phyloP scores from a whole-genome alignment of 1,140 invertebrate genomes.

The Druon quercuslanigerum region DNA sequence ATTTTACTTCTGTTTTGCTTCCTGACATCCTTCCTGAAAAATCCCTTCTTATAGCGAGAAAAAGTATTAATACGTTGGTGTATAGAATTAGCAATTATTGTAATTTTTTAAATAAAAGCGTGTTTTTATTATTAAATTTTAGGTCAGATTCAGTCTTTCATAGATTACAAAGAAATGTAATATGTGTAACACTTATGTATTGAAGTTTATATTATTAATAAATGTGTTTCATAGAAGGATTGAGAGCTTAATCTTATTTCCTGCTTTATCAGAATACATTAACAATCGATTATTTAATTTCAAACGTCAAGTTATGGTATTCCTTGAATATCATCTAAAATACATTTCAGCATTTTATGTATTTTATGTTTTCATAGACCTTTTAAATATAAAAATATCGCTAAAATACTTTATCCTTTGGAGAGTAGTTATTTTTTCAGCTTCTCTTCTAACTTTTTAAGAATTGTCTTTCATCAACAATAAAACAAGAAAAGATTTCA shows the following conservation, averaged over 20 bases:
- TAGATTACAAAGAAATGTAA: constrained; percentile 22
- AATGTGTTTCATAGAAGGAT: constrained; percentile 27
- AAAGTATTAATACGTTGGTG: constrained; percentile 22
- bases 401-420: too few relatives aligned
- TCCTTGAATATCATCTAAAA: too few relatives aligned
- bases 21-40: constrained; percentile 13
- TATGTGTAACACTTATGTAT: constrained; percentile 22
- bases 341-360: too few relatives aligned
- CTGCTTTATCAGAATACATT: constrained; percentile 21
- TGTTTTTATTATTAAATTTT: constrained; percentile 6
- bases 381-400: too few relatives aligned
- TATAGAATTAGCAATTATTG: constrained; percentile 20
- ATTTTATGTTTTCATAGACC: too few relatives aligned
- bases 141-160: constrained; percentile 22
- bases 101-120: constrained; percentile 26
- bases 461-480: too few relatives aligned
- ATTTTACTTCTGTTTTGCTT: constrained; percentile 15
- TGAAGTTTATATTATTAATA: constrained; percentile 30
- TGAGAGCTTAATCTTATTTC: constrained; percentile 23
- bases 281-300: not conserved
- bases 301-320: not conserved
- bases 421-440: too few relatives aligned
- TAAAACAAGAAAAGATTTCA: too few relatives aligned
- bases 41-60: constrained; percentile 11
- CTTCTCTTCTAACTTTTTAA: too few relatives aligned